Base-by-base conservation (phyloP, 2,113 vertebrate species). In the Oreochromis tanganicae region DNA sequence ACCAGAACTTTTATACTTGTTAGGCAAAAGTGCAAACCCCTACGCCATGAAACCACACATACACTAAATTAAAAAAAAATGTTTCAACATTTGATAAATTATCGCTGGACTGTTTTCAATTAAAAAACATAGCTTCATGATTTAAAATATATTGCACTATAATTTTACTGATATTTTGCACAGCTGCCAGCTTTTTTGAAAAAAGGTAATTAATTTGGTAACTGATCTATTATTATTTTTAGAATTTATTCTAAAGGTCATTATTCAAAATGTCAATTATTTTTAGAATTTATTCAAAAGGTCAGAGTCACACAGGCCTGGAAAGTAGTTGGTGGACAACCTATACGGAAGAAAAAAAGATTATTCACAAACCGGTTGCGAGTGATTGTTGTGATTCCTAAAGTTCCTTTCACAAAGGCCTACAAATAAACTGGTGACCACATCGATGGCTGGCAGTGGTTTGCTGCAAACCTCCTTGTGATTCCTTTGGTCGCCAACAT, bases 41-140 rank as follows among this genome's bases (percentile, higher is more conserved):
- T 73, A 46, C 8, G 1, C 38, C 16, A 24, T 6, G 11, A 41
- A 71, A 43, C 7, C 66, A 71, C 24, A 75, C 9, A 3, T 0
- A 66, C 9, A 0, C 24, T 13, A 66, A 66, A n/a, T 36, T 2
- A 0, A 68, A 48, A 24, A 52, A 75, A 19, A 19, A 12, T 2
- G 3, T 50, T 75, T 75, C 71, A 75, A 75, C 68, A 48, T 10
- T 17, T 75, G 41, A 73, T 29, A 75, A 19, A 29, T 2, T 29
- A 10, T 75, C 48, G 10, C 24, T 29, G 24, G 43, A 12, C 2
- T 19, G 9, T 48, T 29, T 11, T 29, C 0, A 0, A 29, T 29
- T 48, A 7, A 29, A 73, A 14, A 48, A 48, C 32, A 75, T 29
- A 48, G 14, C 43, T 32, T 75, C 29, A 32, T 78, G 24, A 50